A percentile compares a stretch with the other conserved stretches of the same genome.
Conservation (phyloP, 2,888 invertebrate species). For the Axea sp. region DNA sequence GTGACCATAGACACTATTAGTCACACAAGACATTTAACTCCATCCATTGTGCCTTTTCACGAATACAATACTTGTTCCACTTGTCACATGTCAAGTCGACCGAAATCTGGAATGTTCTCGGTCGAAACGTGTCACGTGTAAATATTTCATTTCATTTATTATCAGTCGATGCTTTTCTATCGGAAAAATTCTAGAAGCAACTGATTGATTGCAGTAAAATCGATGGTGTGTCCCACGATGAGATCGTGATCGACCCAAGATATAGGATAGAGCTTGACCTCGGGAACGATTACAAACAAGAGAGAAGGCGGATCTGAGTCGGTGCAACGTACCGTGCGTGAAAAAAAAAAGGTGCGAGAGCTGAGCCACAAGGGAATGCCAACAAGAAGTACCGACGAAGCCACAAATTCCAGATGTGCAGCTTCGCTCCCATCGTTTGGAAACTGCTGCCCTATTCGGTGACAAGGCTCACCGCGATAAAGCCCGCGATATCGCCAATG, state of each 20-base stretch:
- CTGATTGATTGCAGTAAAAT: constrained; percentile 57
- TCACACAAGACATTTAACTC: constrained; percentile 15
- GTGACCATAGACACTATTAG: constrained; percentile 19
- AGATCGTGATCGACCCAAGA: constrained; percentile 51
- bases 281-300: constrained; percentile 46
- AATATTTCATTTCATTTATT: constrained; percentile 38
- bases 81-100: constrained; percentile 35
- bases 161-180: constrained; percentile 24
- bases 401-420: constrained; percentile 78
- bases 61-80: constrained; percentile 33
- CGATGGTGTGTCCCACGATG: constrained; percentile 51
- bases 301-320: constrained; percentile 52
- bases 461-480: constrained; percentile 69
- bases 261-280: constrained; percentile 55
- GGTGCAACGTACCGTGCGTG: constrained; percentile 52
- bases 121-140: constrained; percentile 30
- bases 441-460: constrained; percentile 68
- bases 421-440: constrained; percentile 65
- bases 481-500: constrained; percentile 32
- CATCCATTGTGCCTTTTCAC: constrained; percentile 16
- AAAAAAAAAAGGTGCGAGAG: constrained; percentile 53
- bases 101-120: constrained; percentile 15
- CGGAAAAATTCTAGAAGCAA: constrained; percentile 10
- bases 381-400: constrained; percentile 67
- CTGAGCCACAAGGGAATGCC: constrained; percentile 70